Evolutionary conservation across 2,113 vertebrate species (phyloP).

Genomic region (Deroptyus accipitrinus): DNA sequence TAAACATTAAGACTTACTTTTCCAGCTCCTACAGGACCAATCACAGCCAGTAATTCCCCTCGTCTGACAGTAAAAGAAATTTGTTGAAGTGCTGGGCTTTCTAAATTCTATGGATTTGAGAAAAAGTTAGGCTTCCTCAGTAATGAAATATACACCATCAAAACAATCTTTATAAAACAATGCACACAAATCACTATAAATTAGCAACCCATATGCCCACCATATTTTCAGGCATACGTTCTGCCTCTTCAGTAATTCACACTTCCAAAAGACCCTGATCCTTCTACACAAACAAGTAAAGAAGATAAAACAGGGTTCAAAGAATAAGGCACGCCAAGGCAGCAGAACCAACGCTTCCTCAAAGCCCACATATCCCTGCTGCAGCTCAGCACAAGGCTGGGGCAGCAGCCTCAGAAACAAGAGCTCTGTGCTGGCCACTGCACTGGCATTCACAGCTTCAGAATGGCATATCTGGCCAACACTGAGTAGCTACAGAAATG

Average conservation of each 20-base stretch:
- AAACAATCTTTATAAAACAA: neutral
- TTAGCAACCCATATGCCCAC: neutral
- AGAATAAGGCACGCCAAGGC: neutral
- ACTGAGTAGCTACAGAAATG: fast-evolving
- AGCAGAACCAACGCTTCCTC: neutral
- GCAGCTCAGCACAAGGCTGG: neutral
- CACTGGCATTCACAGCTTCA: fast-evolving
- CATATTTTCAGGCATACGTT: neutral
- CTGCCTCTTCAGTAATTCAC: neutral
- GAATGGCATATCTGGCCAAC: fast-evolving
- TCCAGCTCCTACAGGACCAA: slow-evolving; percentile 93
- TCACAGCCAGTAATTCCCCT: slow-evolving; percentile 86
- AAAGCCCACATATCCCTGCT: fast-evolving
- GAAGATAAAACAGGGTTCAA: neutral
- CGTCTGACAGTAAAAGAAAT: slow-evolving; percentile 83
- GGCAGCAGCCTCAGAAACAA: fast-evolving
- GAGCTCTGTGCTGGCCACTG: neutral
- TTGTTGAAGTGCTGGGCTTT: slow-evolving; percentile 83
- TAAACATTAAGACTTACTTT: slow-evolving; percentile 79
- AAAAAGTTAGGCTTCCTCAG: neutral
- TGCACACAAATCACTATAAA: neutral
- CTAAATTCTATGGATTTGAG: slow-evolving; percentile 71
- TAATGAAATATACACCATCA: neutral
- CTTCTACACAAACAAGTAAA: neutral
- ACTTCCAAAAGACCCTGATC: neutral